Evolutionary conservation across 1,140 invertebrate genomes (phyloP), one percentile per base, ranked within the genome.

Genomic region (Drosophila ogumai): DNA sequence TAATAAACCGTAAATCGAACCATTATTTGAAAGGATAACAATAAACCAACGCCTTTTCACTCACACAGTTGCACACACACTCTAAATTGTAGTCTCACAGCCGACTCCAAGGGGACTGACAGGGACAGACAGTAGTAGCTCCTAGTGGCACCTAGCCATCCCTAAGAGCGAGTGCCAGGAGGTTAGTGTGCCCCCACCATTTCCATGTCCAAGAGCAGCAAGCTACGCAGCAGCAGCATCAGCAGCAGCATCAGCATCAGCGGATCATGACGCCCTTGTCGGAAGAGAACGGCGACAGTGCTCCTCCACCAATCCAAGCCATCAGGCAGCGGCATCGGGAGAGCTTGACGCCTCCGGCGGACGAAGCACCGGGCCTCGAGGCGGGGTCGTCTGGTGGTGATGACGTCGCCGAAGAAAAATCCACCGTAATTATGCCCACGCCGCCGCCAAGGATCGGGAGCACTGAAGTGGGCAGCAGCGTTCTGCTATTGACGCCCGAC

Each of bases 1-100:
- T 79, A 86, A 87, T 82, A 87, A 87, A 84, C 71, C 46, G 43
- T 58, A 73, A 73, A 75, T 65, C 50, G 72, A 52, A 75, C 59
- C 71, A 82, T 79, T 87, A 82, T 87, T 80, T 79, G 75, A 86
- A 86, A 67, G 40, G 47, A 72, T 59, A 67, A 17, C 43, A 46
- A 38, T 56, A 63, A 34, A 19, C 22, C 38, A 22, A 13, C 36
- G 49, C 34, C 58, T 36, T 57, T 75, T 43, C 52, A 63, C 49
- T 56, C 63, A 69, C 63, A 69, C 47, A 64, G 13, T 64, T 19
- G 22, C 32, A 43, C 32, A 41, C 19, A 50, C 52, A 41, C 7
- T 32, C 34, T n/a, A 68, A 66, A 66, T 50, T 50, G 25, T 28
- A 17, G 61, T 66, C 47, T 36, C 19, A 22, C 22, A 17, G 22